Percentiles rank a stretch among this genome's conserved stretches.
Conservation (phyloP, 2,888 invertebrate species). For the Spialia ferax region DNA sequence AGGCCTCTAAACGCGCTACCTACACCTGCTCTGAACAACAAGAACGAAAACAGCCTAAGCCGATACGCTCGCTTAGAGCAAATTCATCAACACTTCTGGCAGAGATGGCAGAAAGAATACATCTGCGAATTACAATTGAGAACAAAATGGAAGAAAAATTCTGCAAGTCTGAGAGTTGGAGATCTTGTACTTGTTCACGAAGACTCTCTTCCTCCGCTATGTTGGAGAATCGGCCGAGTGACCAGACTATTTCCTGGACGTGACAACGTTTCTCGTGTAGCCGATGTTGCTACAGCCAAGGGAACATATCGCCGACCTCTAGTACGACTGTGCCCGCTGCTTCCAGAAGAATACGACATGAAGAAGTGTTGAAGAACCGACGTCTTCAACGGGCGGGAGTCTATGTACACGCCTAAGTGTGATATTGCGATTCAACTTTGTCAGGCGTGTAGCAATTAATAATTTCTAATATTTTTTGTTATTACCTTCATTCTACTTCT, state of each 20-base stretch:
- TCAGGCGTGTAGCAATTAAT: background rate
- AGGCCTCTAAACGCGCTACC: background rate
- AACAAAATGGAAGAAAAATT: background rate
- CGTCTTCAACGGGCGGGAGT: constrained; percentile 1
- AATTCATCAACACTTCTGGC: background rate
- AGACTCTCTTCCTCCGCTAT: background rate
- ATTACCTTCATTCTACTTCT: background rate
- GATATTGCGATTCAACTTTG: background rate
- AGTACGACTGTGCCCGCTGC: background rate
- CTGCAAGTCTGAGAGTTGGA: background rate
- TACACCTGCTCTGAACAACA: background rate
- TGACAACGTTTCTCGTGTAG: background rate
- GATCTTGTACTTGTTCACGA: background rate
- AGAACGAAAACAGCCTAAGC: background rate
- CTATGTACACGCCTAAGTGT: background rate
- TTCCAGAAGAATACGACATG: background rate
- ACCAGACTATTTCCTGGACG: background rate
- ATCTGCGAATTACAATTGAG: background rate
- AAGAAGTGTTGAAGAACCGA: constrained; percentile 1
- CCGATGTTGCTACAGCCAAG: background rate
- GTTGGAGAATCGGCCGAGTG: background rate
- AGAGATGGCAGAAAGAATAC: background rate
- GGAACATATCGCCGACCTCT: constrained; percentile 5
- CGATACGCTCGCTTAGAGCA: background rate
- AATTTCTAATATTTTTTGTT: background rate